Base-by-base conservation (phyloP, 2,797 vertebrate species). In the Orientallactaga sibirica region DNA sequence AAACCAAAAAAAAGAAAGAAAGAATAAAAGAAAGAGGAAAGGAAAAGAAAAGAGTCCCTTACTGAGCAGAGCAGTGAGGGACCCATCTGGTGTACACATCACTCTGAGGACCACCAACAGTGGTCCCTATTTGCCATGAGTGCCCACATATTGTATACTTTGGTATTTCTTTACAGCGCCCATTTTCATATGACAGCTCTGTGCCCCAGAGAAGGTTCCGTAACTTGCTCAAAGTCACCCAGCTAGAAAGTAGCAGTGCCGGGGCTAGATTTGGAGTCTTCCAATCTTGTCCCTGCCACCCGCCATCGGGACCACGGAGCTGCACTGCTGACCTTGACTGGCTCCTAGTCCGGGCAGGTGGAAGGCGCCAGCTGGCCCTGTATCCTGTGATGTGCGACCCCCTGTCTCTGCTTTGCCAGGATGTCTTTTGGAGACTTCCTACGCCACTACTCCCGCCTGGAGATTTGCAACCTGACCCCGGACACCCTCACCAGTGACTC, bases 401-500 rank as follows among this genome's bases (percentile, higher is more conserved):
- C 0, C 0, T 74, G 1, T 48, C 78, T 85, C 62, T 89, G 88
- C 70, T n/a, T 94, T 91, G 24, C 55, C 97, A 99, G 99, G 99
- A 99, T 99, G 99, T 98, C 99, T 0, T 99, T 98, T 96, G 91
- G 95, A 0, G 99, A 99, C 96, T 99, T 99, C 97, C 96, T 99
- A 97, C 97, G 97, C 20, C 98, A 99, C 61, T 99, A 98, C 92
- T 99, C 99, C 0, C 97, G 98, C 33, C 94, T 99, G 97, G 99
- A 99, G 97, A 99, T 99, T 98, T 99, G 99, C 87, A 99, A 99
- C 97, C 98, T 99, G 94, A 99, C 99, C 1, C 99, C 99, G 0
- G 99, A 99, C 77, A 98, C 98, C 0, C 97, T 99, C 92, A 77
- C 95, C 4, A 98, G 98, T 0, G 98, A 98, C 1, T 96, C 43